Evolutionary conservation across 2,888 invertebrate genomes (phyloP).

Genomic region (Acholoe squamosa): DNA sequence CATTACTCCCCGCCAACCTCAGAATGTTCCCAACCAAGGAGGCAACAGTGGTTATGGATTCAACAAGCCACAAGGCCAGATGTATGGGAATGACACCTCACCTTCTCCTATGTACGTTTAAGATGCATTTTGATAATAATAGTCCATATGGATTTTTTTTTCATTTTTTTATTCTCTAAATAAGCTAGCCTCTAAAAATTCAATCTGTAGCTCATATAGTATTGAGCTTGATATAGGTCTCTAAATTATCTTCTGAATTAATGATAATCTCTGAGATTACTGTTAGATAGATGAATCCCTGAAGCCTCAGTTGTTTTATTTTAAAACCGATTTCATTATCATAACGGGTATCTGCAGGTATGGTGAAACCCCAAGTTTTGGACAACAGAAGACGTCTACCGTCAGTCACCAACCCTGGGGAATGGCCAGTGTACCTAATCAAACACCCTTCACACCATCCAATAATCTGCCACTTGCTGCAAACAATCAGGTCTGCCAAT

Average conservation of each 20-base stretch:
- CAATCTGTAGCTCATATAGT: not conserved
- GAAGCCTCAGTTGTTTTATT: not conserved
- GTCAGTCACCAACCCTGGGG: not conserved
- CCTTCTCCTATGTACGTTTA: not conserved
- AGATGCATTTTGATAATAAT: no score
- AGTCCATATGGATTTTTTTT: not conserved
- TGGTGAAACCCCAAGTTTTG: not conserved
- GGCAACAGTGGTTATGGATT: not conserved
- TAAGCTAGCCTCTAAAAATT: not conserved
- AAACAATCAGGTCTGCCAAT: no score
- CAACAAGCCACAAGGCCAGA: not conserved
- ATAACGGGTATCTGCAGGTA: not conserved
- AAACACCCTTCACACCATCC: not conserved
- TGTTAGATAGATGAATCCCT: not conserved
- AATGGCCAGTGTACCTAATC: not conserved
- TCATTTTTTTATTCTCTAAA: no score
- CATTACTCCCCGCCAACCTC: not conserved
- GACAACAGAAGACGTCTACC: not conserved
- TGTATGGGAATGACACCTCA: not conserved
- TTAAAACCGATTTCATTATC: not conserved
- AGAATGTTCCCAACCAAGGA: no score
- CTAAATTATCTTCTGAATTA: not conserved
- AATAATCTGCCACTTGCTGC: no score
- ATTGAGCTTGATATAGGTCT: not conserved
- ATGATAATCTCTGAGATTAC: not conserved